These are phyloP conservation scores for Clostera curtula DNA, from an alignment of 2,888 invertebrate species.

Conservation along the genomic window DNA sequence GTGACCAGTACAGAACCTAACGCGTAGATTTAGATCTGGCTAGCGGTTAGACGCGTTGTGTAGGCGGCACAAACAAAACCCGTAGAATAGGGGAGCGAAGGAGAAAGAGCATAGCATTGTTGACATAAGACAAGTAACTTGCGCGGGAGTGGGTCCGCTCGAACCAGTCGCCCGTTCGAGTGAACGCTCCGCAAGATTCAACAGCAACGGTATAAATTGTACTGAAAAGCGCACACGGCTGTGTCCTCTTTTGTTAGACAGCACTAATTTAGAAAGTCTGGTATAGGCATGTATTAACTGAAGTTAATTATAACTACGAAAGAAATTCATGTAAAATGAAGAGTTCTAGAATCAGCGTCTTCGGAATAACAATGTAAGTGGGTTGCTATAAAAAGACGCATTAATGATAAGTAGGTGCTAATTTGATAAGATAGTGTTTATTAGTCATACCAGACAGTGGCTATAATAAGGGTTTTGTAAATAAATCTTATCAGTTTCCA, in stretches of 20 bases:
- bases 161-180: slow-evolving; percentile 10
- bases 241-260: slow-evolving; percentile 25
- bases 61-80: slow-evolving; percentile 53
- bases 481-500: not conserved
- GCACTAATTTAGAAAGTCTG: slow-evolving; percentile 17
- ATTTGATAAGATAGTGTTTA: slow-evolving; percentile 3
- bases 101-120: slow-evolving; percentile 62
- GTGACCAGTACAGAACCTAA: slow-evolving; percentile 27
- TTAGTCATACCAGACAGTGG: not conserved
- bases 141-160: slow-evolving; percentile 21
- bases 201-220: slow-evolving; percentile 19
- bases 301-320: no score
- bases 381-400: not conserved
- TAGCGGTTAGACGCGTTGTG: slow-evolving; percentile 31
- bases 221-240: slow-evolving; percentile 33
- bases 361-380: no score
- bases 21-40: slow-evolving; percentile 19
- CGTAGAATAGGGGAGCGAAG: slow-evolving; percentile 49
- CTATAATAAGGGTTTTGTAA: not conserved
- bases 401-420: slow-evolving; percentile 1
- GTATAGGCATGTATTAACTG: slow-evolving; percentile 12
- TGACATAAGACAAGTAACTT: slow-evolving; percentile 52
- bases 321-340: no score
- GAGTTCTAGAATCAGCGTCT: no score
- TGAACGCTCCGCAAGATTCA: slow-evolving; percentile 15